Evolutionary conservation across 2,797 vertebrate species (phyloP).

Genomic region (Phyllotis vaccarum): DNA sequence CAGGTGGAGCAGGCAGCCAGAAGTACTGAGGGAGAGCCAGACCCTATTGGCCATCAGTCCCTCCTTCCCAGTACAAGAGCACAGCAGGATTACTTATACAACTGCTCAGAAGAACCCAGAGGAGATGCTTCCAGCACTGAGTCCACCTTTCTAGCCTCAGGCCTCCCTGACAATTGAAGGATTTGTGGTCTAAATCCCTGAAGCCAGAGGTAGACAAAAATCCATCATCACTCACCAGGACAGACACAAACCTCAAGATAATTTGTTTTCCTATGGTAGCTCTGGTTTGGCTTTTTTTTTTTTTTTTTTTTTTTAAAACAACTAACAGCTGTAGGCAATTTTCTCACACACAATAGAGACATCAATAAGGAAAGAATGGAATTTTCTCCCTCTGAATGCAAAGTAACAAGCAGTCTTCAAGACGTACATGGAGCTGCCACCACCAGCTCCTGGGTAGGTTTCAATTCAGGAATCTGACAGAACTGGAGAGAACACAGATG

Average conservation of each 20-base stretch:
- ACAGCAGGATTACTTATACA: not conserved
- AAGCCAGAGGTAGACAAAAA: conserved; percentile 79
- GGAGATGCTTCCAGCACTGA: not conserved
- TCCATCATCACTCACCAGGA: conserved; percentile 78
- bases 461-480: not conserved
- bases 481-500: not conserved
- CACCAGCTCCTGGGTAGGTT: not conserved
- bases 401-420: conserved; percentile 64
- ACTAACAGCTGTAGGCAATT: conserved; percentile 81
- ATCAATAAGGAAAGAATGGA: conserved; percentile 67
- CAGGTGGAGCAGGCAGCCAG: not conserved
- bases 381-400: conserved; percentile 66
- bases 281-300: conserved; percentile 77
- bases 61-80: not conserved
- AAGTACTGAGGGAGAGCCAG: not conserved
- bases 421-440: not conserved
- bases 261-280: conserved; percentile 82
- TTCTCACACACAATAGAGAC: conserved; percentile 79
- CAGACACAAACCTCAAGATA: conserved; percentile 80
- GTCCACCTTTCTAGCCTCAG: conserved; percentile 17
- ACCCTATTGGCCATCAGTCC: not conserved
- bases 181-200: conserved; percentile 71
- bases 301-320: conserved; percentile 63
- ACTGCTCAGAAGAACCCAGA: not conserved
- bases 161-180: conserved; percentile 34